Conservation (phyloP, 2,797 vertebrate genomes). For the Etheostoma perlongum region DNA sequence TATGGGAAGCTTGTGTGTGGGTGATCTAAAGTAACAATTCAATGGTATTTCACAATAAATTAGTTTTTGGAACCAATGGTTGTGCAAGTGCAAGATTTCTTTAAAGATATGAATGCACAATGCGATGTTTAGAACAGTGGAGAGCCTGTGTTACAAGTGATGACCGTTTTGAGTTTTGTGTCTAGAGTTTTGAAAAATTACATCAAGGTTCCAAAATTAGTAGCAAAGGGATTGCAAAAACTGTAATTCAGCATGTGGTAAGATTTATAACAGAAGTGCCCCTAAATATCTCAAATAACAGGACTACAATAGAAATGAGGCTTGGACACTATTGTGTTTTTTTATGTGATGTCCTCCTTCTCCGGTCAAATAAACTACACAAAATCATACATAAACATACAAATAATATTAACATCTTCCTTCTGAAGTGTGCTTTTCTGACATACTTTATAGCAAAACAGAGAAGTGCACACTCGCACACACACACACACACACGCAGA, state of each 20-base stretch:
- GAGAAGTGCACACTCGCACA: background rate
- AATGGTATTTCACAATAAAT: too few species aligned
- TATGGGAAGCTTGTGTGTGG: too few species aligned
- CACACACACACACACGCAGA: constrained; percentile 42
- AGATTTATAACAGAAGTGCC: background rate
- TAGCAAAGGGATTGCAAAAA: too few species aligned
- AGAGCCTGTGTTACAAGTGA: too few species aligned
- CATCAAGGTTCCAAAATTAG: too few species aligned
- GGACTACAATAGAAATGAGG: background rate
- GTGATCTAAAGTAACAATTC: too few species aligned
- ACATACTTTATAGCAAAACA: background rate
- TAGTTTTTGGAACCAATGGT: too few species aligned
- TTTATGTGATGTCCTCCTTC: background rate
- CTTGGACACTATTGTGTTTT: background rate
- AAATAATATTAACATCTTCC: background rate
- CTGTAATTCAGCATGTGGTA: background rate
- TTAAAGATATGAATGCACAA: too few species aligned
- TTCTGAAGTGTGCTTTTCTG: background rate
- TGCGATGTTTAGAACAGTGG: too few species aligned
- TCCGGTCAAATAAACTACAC: background rate
- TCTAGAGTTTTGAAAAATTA: too few species aligned
- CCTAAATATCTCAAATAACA: background rate
- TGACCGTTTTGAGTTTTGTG: too few species aligned
- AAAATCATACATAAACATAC: background rate
- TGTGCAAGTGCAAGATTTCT: too few species aligned